These are phyloP conservation scores for Paramuricea clavata DNA, from an alignment of 92 coral and sea anemone genomes.

Conservation along the genomic window DNA sequence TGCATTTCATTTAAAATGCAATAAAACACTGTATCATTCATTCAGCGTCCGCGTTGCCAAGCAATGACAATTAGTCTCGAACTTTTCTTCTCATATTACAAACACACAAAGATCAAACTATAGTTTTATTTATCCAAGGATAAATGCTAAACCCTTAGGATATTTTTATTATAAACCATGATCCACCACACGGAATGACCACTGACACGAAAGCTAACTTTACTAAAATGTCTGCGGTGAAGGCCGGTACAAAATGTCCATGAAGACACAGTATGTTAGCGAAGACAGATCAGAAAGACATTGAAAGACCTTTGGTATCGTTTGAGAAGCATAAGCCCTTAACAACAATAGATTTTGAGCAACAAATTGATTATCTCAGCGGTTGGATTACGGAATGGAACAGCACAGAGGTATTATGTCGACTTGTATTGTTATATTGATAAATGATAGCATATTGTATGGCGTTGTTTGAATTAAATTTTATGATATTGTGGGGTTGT, in stretches of 20 bases:
- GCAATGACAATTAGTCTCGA: neutral
- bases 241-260: neutral
- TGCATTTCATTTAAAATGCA: neutral
- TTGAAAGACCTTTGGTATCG: neutral
- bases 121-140: conserved; percentile 1
- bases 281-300: neutral
- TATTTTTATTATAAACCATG: neutral
- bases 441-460: neutral
- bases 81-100: neutral
- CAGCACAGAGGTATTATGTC: conserved; percentile 76
- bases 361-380: conserved; percentile 89
- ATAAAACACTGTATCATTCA: neutral
- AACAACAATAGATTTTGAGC: conserved; percentile 90
- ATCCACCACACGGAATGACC: neutral
- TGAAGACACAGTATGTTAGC: conserved; percentile 9
- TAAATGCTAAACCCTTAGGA: neutral
- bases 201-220: neutral
- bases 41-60: conserved; percentile 36
- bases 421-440: neutral
- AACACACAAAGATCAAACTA: conserved; percentile 20
- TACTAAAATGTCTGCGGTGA: neutral
- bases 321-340: conserved; percentile 85
- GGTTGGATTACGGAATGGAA: conserved; percentile 96
- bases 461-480: neutral
- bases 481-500: neutral